phyloP scores from a whole-genome alignment of 2,888 invertebrate genomes.

The Prenolepis imparis region DNA sequence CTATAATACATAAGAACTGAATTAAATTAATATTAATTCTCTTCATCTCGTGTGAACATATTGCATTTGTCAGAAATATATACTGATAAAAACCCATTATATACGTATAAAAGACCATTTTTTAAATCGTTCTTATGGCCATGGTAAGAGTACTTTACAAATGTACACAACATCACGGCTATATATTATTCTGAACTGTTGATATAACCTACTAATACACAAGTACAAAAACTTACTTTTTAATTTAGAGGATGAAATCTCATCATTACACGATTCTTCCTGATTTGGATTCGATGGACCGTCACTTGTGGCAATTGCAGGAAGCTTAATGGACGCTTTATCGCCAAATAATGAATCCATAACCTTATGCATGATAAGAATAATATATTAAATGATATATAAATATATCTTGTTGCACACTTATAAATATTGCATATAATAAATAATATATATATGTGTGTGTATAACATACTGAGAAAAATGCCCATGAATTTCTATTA shows the following conservation, averaged over 20 bases:
- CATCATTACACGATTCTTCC: neutral
- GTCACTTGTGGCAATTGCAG: slow-evolving; percentile 24
- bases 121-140: too few relatives aligned
- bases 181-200: neutral
- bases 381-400: slow-evolving; percentile 1
- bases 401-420: slow-evolving; percentile 1
- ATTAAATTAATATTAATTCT: neutral
- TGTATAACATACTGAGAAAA: too few relatives aligned
- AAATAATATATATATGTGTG: slow-evolving; percentile 5
- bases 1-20: neutral
- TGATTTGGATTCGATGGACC: slow-evolving; percentile 8
- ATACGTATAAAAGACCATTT: too few relatives aligned
- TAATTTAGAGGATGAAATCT: neutral
- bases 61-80: neutral
- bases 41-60: too few relatives aligned
- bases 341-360: slow-evolving; percentile 22
- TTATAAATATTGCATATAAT: neutral
- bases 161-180: too few relatives aligned
- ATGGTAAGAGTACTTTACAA: too few relatives aligned
- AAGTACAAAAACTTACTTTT: slow-evolving; percentile 16
- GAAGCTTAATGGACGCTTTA: slow-evolving; percentile 2
- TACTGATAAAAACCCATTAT: neutral
- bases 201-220: neutral
- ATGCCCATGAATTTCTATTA: too few relatives aligned
- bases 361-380: neutral